Evolutionary conservation across 2,113 vertebrate species (phyloP), one percentile per base, ranked within the genome.

Genomic region (Prunella himalayana): DNA sequence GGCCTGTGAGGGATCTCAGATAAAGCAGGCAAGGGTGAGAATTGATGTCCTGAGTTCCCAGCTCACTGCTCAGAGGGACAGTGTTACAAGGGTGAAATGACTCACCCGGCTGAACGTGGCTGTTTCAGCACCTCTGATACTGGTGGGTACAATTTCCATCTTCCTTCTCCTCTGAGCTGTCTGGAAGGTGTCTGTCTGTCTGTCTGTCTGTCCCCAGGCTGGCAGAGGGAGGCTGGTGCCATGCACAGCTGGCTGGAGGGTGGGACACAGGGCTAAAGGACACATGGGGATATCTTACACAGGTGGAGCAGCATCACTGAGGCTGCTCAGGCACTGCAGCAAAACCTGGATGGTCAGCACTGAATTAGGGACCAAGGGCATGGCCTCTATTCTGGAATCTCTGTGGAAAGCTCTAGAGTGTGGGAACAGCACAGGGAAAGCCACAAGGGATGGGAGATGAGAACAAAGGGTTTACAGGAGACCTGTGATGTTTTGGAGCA

Each of bases 1-100:
- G 88, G 63, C 54, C 70, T 65, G 75, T 0, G 0, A 96, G 61
- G 82, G 87, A 86, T 90, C 57, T 88, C 82, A 42, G 1, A 82
- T 33, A 37, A 75, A 88, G n/a, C 57, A 64, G 71, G 27, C 19
- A 31, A 84, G 57, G 49, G 61, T 76, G 71, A 86, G 70, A 85
- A 93, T 20, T 65, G 50, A 8, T 23, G 39, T 50, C 50, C 56
- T 70, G 82, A 77, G 82, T 95, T 95, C 90, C 70, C 84, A 88
- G 66, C 45, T 95, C 53, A 18, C 18, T 80, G 78, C 75, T 95
- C 33, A 13, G 72, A 49, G 30, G 63, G 50, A 45, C n/a, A 13
- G 24, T 24, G 41, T 28, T 63, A 68, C 0, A 0, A 24, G 42
- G 21, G 11, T 65, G 77, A 69, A 79, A 82, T 60, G 71, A 59